Evolutionary conservation across 2,113 vertebrate genomes (phyloP).

Genomic region (Regulus satrapa): DNA sequence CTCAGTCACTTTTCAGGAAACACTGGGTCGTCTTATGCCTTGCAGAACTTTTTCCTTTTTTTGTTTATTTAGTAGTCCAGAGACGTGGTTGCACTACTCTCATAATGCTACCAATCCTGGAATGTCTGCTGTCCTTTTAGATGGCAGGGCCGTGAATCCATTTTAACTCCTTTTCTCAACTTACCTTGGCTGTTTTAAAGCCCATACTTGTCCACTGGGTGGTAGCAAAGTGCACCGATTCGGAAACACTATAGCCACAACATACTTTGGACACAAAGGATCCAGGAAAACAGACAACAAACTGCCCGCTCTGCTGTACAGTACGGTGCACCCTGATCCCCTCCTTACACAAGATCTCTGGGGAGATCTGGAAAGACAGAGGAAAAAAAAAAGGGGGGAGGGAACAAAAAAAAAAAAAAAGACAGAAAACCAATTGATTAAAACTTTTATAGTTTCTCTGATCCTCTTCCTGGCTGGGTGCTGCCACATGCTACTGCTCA

Average conservation of each 20-base stretch:
- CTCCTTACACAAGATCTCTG: constrained; percentile 95
- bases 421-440: neutral
- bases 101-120: neutral
- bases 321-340: constrained; percentile 96
- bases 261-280: constrained; percentile 98
- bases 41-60: neutral
- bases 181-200: constrained; percentile 95
- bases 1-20: neutral
- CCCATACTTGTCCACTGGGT: constrained; percentile 98
- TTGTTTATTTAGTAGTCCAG: neutral
- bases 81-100: neutral
- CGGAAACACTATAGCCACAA: constrained; percentile 97
- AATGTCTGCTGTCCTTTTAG: neutral
- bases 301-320: constrained; percentile 96
- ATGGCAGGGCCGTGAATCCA: neutral
- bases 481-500: neutral
- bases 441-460: neutral
- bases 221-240: constrained; percentile 98
- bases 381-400: neutral
- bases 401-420: neutral
- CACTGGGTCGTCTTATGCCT: neutral
- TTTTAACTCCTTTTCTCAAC: constrained; percentile 28
- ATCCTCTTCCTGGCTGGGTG: neutral
- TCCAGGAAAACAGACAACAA: constrained; percentile 96
- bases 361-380: constrained; percentile 85